Evolutionary conservation across 2,888 invertebrate species (phyloP).

Genomic region (Drosophila rellima): DNA sequence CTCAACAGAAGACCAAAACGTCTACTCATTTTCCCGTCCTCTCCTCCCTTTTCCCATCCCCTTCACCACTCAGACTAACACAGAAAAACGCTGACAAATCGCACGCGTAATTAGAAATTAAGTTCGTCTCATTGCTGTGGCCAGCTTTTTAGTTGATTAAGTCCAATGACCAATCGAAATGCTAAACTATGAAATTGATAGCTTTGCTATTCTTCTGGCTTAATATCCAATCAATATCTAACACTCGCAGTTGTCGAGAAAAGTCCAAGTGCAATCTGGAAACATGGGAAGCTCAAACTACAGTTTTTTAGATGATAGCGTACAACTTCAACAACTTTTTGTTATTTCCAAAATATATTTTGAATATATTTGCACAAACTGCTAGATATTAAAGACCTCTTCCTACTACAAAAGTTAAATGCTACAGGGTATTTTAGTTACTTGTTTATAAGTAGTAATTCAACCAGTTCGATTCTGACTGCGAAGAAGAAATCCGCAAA

Average conservation of each 20-base stretch:
- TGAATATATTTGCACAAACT: no score
- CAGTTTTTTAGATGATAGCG: background rate
- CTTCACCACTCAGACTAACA: no score
- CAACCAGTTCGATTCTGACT: background rate
- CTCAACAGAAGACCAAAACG: conserved; percentile 60
- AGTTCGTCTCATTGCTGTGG: conserved; percentile 61
- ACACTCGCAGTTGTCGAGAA: background rate
- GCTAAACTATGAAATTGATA: conserved; percentile 18
- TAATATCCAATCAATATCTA: conserved; percentile 30
- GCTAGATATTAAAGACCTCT: no score
- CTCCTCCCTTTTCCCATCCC: background rate
- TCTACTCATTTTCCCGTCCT: conserved; percentile 27
- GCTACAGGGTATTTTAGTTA: background rate
- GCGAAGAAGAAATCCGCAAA: background rate
- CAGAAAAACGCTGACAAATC: conserved; percentile 69
- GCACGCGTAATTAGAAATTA: conserved; percentile 80
- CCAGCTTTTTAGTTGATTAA: conserved; percentile 65
- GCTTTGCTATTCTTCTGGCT: conserved; percentile 7
- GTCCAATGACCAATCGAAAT: conserved; percentile 67
- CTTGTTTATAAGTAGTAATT: background rate
- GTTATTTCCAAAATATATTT: no score
- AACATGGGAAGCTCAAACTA: background rate
- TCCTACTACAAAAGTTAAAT: no score
- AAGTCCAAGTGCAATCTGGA: background rate
- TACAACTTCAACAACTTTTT: no score